Percentiles rank a stretch among this genome's conserved stretches.
These are phyloP conservation scores for Apotomis betuletana DNA, from an alignment of 2,888 invertebrate species.

Conservation along the genomic window DNA sequence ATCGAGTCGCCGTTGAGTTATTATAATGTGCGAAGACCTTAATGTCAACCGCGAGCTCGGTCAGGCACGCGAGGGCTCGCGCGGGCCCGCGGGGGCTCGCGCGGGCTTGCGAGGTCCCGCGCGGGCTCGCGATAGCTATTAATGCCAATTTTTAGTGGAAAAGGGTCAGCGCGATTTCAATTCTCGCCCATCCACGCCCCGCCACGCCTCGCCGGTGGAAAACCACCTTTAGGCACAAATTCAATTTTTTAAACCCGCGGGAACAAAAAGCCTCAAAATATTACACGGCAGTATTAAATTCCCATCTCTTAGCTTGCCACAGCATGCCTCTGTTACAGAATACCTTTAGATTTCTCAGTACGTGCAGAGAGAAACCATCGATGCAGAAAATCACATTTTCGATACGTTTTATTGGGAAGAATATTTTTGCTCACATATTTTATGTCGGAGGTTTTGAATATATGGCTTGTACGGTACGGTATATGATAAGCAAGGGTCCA, in stretches of 20 bases:
- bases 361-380: conserved; percentile 29
- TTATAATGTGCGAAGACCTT: too few relatives aligned
- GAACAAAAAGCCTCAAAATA: background rate
- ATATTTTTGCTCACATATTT: conserved; percentile 39
- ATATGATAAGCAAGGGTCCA: too few relatives aligned
- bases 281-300: conserved; percentile 21
- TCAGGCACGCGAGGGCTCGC: too few relatives aligned
- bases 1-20: too few relatives aligned
- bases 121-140: too few relatives aligned
- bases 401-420: conserved; percentile 36
- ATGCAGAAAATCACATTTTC: conserved; percentile 40
- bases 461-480: background rate
- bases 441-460: conserved; percentile 22
- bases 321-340: conserved; percentile 23
- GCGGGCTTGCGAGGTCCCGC: too few relatives aligned
- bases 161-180: too few relatives aligned
- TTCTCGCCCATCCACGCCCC: too few relatives aligned
- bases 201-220: too few relatives aligned
- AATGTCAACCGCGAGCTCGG: too few relatives aligned
- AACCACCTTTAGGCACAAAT: background rate
- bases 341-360: conserved; percentile 28
- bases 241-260: background rate
- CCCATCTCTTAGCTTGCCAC: conserved; percentile 15
- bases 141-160: too few relatives aligned
- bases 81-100: too few relatives aligned